Conservation (phyloP, 2,888 invertebrate genomes). For the Ecliptopera silaceata region DNA sequence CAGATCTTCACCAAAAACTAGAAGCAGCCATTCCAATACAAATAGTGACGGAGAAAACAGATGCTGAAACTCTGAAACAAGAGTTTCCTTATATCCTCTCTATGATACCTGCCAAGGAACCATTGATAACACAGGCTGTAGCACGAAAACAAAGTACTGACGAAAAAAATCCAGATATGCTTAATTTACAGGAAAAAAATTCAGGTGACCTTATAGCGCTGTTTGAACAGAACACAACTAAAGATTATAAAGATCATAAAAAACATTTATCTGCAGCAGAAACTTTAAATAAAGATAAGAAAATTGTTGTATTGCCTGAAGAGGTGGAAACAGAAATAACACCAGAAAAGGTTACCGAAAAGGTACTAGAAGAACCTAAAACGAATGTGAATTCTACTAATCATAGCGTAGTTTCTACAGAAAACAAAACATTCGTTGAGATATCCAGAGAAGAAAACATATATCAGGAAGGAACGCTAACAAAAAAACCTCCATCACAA, state of each 20-base stretch:
- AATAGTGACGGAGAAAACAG: constrained; percentile 20
- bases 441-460: neutral
- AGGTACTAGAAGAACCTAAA: neutral
- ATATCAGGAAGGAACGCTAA: neutral
- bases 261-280: neutral
- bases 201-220: neutral
- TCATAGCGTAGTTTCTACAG: neutral
- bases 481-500: neutral
- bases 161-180: neutral
- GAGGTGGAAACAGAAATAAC: neutral
- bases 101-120: constrained; percentile 46
- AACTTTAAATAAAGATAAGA: neutral
- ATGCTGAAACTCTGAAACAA: neutral
- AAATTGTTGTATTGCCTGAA: neutral
- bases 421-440: neutral
- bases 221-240: neutral
- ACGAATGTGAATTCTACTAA: neutral
- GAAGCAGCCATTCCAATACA: constrained; percentile 22
- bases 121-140: constrained; percentile 31
- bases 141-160: neutral
- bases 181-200: too few species aligned
- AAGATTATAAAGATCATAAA: neutral
- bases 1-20: constrained; percentile 5
- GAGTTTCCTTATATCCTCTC: constrained; percentile 20
- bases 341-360: neutral